Conservation (phyloP, 2,888 invertebrate species). For the Drosophila picticornis region DNA sequence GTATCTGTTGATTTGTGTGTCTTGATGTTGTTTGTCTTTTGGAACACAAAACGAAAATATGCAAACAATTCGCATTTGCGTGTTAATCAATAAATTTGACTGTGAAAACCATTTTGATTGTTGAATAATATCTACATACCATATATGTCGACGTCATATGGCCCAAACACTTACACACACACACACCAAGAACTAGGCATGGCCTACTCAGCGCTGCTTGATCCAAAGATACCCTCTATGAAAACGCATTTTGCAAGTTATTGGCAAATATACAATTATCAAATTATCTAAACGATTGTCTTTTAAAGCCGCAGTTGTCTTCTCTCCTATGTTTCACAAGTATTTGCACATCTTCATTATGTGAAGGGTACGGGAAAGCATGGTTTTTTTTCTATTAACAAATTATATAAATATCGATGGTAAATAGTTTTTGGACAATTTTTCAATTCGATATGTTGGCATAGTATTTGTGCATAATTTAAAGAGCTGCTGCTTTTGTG, state of each 20-base stretch:
- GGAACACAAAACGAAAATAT: slow-evolving; percentile 72
- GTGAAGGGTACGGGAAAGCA: slow-evolving; percentile 20
- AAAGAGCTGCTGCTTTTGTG: slow-evolving; percentile 59
- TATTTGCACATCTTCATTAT: not conserved
- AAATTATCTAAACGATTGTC: not conserved
- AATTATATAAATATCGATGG: slow-evolving; percentile 38
- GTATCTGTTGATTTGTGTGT: slow-evolving; percentile 35
- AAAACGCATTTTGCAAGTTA: not conserved
- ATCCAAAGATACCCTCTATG: slow-evolving; percentile 28
- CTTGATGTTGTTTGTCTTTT: slow-evolving; percentile 55
- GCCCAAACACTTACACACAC: slow-evolving; percentile 24
- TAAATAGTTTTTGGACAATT: slow-evolving; percentile 54
- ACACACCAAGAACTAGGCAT: slow-evolving; percentile 4
- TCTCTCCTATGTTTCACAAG: not conserved
- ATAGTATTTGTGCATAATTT: slow-evolving; percentile 50
- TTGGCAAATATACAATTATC: not conserved
- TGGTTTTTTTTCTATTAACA: slow-evolving; percentile 15
- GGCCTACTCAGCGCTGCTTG: slow-evolving; percentile 15
- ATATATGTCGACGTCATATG: slow-evolving; percentile 50
- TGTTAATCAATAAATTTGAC: slow-evolving; percentile 82
- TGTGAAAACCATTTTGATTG: slow-evolving; percentile 80
- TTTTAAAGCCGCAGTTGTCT: not conserved
- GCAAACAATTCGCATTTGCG: slow-evolving; percentile 80
- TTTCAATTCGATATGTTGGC: slow-evolving; percentile 50
- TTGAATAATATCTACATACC: slow-evolving; percentile 66